phyloP scores from a whole-genome alignment of 2,113 vertebrate species.

The Platysteira castanea region DNA sequence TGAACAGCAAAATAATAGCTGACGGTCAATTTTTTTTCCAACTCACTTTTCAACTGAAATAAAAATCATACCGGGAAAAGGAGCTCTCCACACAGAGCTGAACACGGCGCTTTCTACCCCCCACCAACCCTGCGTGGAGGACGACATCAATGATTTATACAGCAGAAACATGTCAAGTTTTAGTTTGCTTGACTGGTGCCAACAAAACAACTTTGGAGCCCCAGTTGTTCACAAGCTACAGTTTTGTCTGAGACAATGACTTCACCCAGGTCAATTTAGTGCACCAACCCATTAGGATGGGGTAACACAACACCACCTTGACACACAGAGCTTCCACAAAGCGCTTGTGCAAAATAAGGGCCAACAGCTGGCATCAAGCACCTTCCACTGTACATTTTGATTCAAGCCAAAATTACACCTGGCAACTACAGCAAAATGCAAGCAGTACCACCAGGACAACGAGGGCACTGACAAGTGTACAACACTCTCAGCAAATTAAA shows the following conservation, averaged over 20 bases:
- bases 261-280: not conserved
- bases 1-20: not conserved
- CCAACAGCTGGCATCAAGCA: not conserved
- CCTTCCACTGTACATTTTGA: accelerated
- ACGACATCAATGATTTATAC: not conserved
- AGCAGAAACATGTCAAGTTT: not conserved
- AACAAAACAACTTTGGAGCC: not conserved
- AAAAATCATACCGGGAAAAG: not conserved
- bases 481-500: not conserved
- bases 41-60: not conserved
- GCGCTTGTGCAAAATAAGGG: not conserved
- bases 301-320: not conserved
- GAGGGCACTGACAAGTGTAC: not conserved
- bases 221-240: not conserved
- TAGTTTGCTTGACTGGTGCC: not conserved
- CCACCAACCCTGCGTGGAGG: not conserved
- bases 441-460: not conserved
- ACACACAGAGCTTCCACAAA: not conserved
- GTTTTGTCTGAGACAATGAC: not conserved
- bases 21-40: not conserved
- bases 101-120: not conserved
- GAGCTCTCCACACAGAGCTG: not conserved
- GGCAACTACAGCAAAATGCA: not conserved
- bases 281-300: not conserved
- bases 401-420: not conserved